phyloP scores from a whole-genome alignment of 2,797 vertebrate species.

The Pseudochromis fuscus region DNA sequence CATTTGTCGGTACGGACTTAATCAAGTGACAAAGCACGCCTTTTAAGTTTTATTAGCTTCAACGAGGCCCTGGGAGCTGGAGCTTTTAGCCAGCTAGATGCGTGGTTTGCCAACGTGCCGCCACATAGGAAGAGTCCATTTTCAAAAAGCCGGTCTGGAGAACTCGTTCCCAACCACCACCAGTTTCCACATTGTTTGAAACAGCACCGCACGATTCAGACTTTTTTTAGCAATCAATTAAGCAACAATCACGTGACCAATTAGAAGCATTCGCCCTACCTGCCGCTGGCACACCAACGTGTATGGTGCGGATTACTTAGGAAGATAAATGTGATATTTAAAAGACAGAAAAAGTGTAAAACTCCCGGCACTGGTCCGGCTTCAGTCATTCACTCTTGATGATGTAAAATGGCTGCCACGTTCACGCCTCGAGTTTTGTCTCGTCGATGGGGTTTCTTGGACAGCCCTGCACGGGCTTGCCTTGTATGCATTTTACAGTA shows the following conservation, averaged over 20 bases:
- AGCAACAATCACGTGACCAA: slow-evolving; percentile 59
- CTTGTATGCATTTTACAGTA: slow-evolving; percentile 79
- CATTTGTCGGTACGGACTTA: slow-evolving; percentile 49
- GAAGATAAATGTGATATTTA: slow-evolving; percentile 85
- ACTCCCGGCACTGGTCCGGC: slow-evolving; percentile 90
- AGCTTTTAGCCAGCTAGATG: slow-evolving; percentile 58
- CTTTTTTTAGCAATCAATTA: slow-evolving; percentile 67
- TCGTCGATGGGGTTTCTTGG: slow-evolving; percentile 93
- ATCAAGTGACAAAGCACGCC: not conserved
- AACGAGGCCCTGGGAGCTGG: slow-evolving; percentile 50
- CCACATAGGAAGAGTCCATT: slow-evolving; percentile 92
- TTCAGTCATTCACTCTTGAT: slow-evolving; percentile 93
- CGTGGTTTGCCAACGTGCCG: slow-evolving; percentile 87
- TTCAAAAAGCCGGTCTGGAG: slow-evolving; percentile 93
- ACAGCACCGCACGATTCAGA: slow-evolving; percentile 75
- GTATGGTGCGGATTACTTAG: slow-evolving; percentile 82
- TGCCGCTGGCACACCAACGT: slow-evolving; percentile 85
- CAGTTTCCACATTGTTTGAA: slow-evolving; percentile 86
- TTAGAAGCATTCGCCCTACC: slow-evolving; percentile 83
- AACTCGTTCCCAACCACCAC: slow-evolving; percentile 82
- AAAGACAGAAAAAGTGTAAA: slow-evolving; percentile 87
- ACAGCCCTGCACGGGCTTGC: slow-evolving; percentile 86
- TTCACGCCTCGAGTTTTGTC: slow-evolving; percentile 96
- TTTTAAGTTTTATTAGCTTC: not conserved
- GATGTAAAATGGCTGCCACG: slow-evolving; percentile 99